Percentiles rank a stretch among this genome's conserved stretches.
phyloP scores from a whole-genome alignment of 2,888 invertebrate genomes.

The Hanleya hanleyi region DNA sequence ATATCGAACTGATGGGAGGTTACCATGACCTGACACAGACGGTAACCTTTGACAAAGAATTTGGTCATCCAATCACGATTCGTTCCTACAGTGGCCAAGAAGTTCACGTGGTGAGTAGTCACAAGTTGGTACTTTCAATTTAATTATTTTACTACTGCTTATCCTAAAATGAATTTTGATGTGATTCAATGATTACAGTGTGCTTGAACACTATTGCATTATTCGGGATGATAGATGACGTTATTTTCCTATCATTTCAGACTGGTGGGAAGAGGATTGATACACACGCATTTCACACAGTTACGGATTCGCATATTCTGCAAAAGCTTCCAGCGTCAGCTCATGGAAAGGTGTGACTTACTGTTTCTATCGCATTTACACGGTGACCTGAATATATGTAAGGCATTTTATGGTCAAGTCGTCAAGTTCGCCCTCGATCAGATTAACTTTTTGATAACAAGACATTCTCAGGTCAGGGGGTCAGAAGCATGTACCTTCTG shows the following conservation, averaged over 20 bases:
- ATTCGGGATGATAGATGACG: too few relatives aligned
- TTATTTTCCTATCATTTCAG: slow-evolving; percentile 9
- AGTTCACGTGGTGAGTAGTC: slow-evolving; percentile 35
- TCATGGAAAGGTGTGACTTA: slow-evolving; percentile 35
- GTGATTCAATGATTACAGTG: too few relatives aligned
- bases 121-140: neutral
- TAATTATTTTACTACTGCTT: too few relatives aligned
- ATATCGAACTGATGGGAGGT: slow-evolving; percentile 31
- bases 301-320: slow-evolving; percentile 6
- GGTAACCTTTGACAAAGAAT: slow-evolving; percentile 8
- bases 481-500: too few relatives aligned
- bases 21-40: slow-evolving; percentile 25
- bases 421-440: too few relatives aligned
- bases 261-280: slow-evolving; percentile 20
- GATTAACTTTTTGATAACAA: too few relatives aligned
- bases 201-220: too few relatives aligned
- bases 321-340: slow-evolving; percentile 29
- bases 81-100: slow-evolving; percentile 34
- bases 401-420: too few relatives aligned
- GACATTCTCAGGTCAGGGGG: too few relatives aligned
- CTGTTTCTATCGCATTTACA: too few relatives aligned
- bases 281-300: slow-evolving; percentile 17
- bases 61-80: slow-evolving; percentile 16
- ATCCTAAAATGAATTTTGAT: too few relatives aligned
- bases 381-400: too few relatives aligned